A percentile compares a stretch with the other conserved stretches of the same genome.
phyloP scores from a whole-genome alignment of 2,888 invertebrate genomes.

The Sympetrum striolatum region DNA sequence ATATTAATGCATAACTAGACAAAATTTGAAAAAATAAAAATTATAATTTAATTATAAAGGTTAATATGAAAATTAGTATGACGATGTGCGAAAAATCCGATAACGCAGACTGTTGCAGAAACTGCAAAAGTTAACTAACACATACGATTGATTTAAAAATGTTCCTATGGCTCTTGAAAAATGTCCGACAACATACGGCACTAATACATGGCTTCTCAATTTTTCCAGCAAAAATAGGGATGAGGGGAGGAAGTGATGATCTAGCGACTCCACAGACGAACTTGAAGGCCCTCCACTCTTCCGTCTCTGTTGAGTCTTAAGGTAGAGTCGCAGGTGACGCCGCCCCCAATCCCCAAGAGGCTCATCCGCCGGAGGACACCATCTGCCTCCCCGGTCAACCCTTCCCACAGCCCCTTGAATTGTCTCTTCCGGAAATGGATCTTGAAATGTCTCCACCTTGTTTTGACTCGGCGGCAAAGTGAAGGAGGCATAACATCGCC shows the following conservation, averaged over 20 bases:
- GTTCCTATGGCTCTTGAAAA: too few species aligned
- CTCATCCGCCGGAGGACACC: neutral
- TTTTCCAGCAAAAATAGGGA: too few species aligned
- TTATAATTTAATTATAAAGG: too few species aligned
- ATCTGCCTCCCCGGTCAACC: neutral
- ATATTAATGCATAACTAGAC: too few species aligned
- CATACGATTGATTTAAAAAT: too few species aligned
- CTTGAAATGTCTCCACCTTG: neutral
- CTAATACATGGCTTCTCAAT: too few species aligned
- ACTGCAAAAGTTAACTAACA: too few species aligned
- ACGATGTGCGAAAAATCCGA: too few species aligned
- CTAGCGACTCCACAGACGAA: neutral
- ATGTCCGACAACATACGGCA: too few species aligned
- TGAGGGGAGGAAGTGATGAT: neutral
- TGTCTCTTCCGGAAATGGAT: constrained; percentile 39
- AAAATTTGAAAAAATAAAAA: too few species aligned
- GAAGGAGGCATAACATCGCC: neutral
- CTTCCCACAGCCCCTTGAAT: neutral
- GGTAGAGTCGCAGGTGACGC: neutral
- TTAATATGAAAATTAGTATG: too few species aligned
- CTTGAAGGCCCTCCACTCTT: neutral
- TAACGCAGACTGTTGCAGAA: too few species aligned
- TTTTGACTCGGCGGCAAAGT: neutral
- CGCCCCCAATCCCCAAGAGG: neutral
- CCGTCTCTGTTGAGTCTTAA: neutral